A percentile compares a stretch with the other conserved stretches of the same genome.
phyloP scores from a whole-genome alignment of 2,888 invertebrate genomes.

The Carabus problematicus region DNA sequence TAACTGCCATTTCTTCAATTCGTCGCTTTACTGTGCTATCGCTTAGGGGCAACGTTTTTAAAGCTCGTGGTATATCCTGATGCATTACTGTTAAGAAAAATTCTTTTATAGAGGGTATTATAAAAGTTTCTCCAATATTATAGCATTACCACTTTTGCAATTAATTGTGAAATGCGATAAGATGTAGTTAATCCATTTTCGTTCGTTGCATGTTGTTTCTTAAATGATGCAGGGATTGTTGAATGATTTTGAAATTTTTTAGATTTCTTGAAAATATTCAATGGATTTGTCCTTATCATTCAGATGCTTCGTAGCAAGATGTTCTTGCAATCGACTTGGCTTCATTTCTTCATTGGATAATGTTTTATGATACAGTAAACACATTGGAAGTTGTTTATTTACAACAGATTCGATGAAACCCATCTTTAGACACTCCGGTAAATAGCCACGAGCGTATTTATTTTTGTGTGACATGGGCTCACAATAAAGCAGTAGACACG shows the following conservation, averaged over 20 bases:
- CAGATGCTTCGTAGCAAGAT: conserved; percentile 43
- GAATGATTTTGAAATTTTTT: conserved; percentile 41
- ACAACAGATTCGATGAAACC: too few species aligned
- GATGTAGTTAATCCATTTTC: conserved; percentile 45
- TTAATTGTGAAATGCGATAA: conserved; percentile 47
- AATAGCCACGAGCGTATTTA: too few species aligned
- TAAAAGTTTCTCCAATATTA: conserved; percentile 50
- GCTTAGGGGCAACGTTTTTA: conserved; percentile 49
- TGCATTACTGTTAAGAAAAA: conserved; percentile 51
- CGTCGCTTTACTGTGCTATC: conserved; percentile 50
- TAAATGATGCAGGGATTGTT: conserved; percentile 40
- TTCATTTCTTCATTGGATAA: conserved; percentile 43
- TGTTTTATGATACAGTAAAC: conserved; percentile 32
- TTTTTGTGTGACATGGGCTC: too few species aligned
- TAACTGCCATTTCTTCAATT: conserved; percentile 51
- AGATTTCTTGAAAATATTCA: conserved; percentile 42
- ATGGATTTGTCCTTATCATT: conserved; percentile 43
- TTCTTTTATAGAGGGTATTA: conserved; percentile 51
- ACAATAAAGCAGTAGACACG: too few species aligned
- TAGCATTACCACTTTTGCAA: conserved; percentile 48
- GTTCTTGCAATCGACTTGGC: conserved; percentile 44
- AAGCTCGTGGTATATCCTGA: conserved; percentile 49
- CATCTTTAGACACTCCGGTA: too few species aligned
- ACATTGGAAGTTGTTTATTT: conserved; percentile 36
- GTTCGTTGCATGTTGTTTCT: conserved; percentile 43